Evolutionary conservation across 1,140 invertebrate species (phyloP).

Genomic region (Zelostemma sp.): DNA sequence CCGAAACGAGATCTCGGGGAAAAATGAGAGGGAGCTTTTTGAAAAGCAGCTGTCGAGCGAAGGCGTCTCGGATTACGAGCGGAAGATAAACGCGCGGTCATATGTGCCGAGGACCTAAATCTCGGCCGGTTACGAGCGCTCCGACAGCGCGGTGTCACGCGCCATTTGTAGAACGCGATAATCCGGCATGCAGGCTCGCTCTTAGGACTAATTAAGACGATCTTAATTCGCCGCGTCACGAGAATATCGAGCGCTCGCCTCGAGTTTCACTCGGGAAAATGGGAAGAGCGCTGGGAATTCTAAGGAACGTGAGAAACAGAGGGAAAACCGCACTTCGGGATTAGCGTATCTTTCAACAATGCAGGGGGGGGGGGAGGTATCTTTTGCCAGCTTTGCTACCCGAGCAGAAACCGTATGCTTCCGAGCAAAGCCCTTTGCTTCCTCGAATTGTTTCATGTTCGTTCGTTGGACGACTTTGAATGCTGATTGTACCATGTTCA

Average conservation of each 20-base stretch:
- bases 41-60: too few species aligned
- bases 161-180: slow-evolving; percentile 1
- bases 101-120: slow-evolving; percentile 19
- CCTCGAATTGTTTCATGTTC: too few species aligned
- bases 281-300: not conserved
- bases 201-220: not conserved
- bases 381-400: too few species aligned
- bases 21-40: too few species aligned
- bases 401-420: too few species aligned
- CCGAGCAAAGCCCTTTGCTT: too few species aligned
- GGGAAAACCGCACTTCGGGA: not conserved
- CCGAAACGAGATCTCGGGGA: too few species aligned
- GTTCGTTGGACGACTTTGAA: too few species aligned
- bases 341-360: not conserved
- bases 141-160: not conserved
- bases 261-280: not conserved
- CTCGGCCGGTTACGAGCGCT: too few species aligned
- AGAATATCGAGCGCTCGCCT: not conserved
- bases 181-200: not conserved
- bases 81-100: slow-evolving; percentile 18
- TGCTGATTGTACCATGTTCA: too few species aligned
- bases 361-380: too few species aligned
- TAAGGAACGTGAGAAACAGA: not conserved
- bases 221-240: not conserved
- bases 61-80: too few species aligned